Evolutionary conservation across 2,797 vertebrate species (phyloP).

Genomic region (Periparus ater): DNA sequence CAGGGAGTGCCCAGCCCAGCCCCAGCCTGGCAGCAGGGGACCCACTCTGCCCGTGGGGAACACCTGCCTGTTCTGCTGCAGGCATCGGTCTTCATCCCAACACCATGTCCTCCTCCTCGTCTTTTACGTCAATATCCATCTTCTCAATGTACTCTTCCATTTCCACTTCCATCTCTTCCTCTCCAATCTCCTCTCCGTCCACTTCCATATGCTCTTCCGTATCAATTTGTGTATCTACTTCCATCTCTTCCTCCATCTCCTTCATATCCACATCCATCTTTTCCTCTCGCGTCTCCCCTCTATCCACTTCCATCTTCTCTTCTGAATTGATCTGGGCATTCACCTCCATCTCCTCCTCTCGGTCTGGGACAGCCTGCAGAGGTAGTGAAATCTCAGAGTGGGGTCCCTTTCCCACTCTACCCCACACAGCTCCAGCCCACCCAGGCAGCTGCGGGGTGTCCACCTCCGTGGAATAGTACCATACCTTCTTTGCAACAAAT

Average conservation of each 20-base stretch:
- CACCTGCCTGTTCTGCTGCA: background rate
- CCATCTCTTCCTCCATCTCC: background rate
- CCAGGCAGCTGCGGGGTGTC: accelerated
- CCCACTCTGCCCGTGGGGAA: background rate
- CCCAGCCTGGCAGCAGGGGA: background rate
- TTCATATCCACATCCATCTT: no score
- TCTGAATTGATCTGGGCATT: no score
- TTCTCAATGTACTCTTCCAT: accelerated
- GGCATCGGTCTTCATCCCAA: background rate
- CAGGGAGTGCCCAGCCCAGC: background rate
- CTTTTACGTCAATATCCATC: accelerated
- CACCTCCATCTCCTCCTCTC: background rate
- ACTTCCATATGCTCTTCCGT: background rate
- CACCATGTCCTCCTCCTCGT: background rate
- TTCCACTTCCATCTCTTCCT: background rate
- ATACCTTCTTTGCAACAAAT: accelerated
- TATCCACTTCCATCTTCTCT: no score
- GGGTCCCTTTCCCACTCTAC: background rate
- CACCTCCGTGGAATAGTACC: background rate
- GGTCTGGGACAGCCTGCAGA: background rate
- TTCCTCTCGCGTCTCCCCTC: no score
- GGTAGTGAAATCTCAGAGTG: background rate
- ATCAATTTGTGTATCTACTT: background rate
- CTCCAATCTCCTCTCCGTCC: background rate
- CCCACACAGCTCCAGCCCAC: background rate